These are phyloP conservation scores for Ailurus styani DNA, from an alignment of 2,113 vertebrate species.

Conservation along the genomic window DNA sequence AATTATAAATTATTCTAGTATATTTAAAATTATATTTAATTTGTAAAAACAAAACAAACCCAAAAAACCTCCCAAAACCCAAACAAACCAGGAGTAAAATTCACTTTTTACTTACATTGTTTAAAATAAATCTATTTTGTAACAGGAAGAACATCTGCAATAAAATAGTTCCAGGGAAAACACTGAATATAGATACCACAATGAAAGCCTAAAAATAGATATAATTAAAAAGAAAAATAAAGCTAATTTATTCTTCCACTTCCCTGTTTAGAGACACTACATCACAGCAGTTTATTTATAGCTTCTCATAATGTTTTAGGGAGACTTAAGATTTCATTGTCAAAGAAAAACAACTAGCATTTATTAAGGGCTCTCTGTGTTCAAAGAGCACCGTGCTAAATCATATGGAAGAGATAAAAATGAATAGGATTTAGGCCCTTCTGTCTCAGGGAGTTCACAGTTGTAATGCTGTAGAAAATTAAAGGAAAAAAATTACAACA, in stretches of 20 bases:
- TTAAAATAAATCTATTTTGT: not conserved
- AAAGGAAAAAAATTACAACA: not conserved
- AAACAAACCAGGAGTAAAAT: not conserved
- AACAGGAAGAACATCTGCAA: not conserved
- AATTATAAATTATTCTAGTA: not conserved
- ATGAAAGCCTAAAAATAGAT: conserved; percentile 14
- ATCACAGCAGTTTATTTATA: conserved; percentile 31
- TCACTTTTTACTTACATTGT: not conserved
- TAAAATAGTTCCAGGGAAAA: not conserved
- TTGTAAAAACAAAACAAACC: not conserved
- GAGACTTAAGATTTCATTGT: not conserved
- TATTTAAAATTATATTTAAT: not conserved
- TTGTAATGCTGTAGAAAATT: not conserved
- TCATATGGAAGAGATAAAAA: not conserved
- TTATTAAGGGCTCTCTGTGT: not conserved
- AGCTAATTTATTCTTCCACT: conserved; percentile 38
- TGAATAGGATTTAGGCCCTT: not conserved
- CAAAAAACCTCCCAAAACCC: too few species aligned
- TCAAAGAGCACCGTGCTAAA: not conserved
- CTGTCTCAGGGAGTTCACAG: not conserved
- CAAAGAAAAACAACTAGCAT: not conserved
- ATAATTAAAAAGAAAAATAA: not conserved
- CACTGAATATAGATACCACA: not conserved
- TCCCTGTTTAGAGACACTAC: conserved; percentile 1
- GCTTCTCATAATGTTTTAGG: not conserved